Percentiles rank a stretch among this genome's conserved stretches.
phyloP scores from a whole-genome alignment of 2,888 invertebrate genomes.

The Drosophila pseudotalamancana region DNA sequence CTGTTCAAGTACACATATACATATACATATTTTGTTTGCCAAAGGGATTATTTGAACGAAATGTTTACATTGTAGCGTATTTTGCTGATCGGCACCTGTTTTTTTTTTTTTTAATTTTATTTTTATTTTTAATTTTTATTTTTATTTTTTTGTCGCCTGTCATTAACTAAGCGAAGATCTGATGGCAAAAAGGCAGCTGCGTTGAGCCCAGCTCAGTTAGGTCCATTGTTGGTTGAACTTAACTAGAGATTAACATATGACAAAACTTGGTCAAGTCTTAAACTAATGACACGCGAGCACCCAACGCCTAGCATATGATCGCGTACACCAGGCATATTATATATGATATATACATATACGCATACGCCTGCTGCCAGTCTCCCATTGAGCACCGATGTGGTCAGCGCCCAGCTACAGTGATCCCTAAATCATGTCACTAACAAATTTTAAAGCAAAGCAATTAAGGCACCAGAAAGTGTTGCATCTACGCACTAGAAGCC shows the following conservation, averaged over 20 bases:
- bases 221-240: slow-evolving; percentile 1
- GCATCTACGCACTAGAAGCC: slow-evolving; percentile 24
- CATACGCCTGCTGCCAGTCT: not conserved
- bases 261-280: slow-evolving; percentile 30
- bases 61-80: slow-evolving; percentile 46
- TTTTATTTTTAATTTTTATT: too few species aligned
- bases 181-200: slow-evolving; percentile 17
- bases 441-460: slow-evolving; percentile 57
- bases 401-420: slow-evolving; percentile 13
- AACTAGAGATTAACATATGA: slow-evolving; percentile 11
- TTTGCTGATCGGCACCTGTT: slow-evolving; percentile 25
- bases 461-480: slow-evolving; percentile 63
- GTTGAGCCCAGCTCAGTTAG: slow-evolving; percentile 1
- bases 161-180: not conserved
- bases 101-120: too few species aligned
- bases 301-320: slow-evolving; percentile 8
- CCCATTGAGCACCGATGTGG: slow-evolving; percentile 4
- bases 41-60: slow-evolving; percentile 42
- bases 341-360: not conserved
- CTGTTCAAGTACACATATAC: slow-evolving; percentile 7
- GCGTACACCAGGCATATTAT: not conserved
- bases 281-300: slow-evolving; percentile 46
- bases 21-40: slow-evolving; percentile 22
- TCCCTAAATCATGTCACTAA: slow-evolving; percentile 35
- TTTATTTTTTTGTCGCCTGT: slow-evolving; percentile 31